Percentiles rank a stretch among this genome's conserved stretches.
These are phyloP conservation scores for Chirona hameri DNA, from an alignment of 2,888 invertebrate genomes.

Conservation along the genomic window DNA sequence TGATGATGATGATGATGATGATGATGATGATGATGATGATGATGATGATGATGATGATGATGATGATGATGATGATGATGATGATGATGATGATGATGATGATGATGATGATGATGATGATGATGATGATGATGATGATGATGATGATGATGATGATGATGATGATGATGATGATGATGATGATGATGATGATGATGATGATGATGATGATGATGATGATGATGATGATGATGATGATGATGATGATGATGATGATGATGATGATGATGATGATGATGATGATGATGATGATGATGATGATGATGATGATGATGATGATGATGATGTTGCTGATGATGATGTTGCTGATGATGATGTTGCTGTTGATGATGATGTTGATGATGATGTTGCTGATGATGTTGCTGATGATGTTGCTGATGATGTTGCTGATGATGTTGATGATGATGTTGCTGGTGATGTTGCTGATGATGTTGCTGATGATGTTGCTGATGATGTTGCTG, in stretches of 20 bases:
- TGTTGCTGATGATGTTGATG: too few species aligned
- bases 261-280: conserved; percentile 22
- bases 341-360: too few species aligned
- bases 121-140: background rate
- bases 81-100: background rate
- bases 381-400: too few species aligned
- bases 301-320: too few species aligned
- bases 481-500: too few species aligned
- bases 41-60: background rate
- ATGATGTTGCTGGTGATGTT: too few species aligned
- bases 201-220: background rate
- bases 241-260: conserved; percentile 22
- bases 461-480: too few species aligned
- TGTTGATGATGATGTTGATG: too few species aligned
- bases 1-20: background rate
- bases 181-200: background rate
- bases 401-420: too few species aligned
- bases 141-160: background rate
- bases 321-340: too few species aligned
- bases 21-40: background rate
- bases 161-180: background rate
- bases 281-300: background rate
- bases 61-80: background rate
- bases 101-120: background rate
- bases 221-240: conserved; percentile 12